Base-by-base conservation (phyloP, 2,888 invertebrate genomes). In the Gastrophysa polygoni region DNA sequence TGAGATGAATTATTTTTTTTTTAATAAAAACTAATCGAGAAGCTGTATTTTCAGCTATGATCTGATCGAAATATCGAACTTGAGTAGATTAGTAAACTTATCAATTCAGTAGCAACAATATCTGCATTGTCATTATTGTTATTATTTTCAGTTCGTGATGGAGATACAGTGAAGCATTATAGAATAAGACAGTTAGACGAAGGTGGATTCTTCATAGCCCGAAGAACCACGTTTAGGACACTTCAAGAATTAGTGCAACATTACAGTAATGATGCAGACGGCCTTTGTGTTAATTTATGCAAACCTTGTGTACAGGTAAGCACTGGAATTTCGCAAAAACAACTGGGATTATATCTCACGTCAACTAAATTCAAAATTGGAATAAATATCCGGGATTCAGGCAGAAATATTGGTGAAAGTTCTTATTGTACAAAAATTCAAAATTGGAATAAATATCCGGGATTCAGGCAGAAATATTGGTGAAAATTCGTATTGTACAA, bases 81-180 rank as follows among this genome's bases (percentile, higher is more conserved):
- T 7, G 24, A 24, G 7, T 24, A 3, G 24, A 44, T 17, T 11
- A 44, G 5, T 28, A n/a, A 21, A 14, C 6, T 16, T 14, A 6
- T 29, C 3, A 16, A 24, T 50, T 28, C 4, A 8, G n/a, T 4
- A 21, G 2, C 5, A 7, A 7, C 20, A 18, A 16, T 8, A 46
- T 46, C 8, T 16, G 14, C 49, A 59, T 63, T 54, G 48, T 43
- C 6, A 16, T 24, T 14, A 44, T 49, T 57, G 66, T 69, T 69
- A 66, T 64, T n/a, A n/a, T 75, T 84, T 86, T 59, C 84, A 96
- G 98, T 99, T 71, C 91, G 98, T 72, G 99, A 99, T 84, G 98
- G 97, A 68, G 98, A 98, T 83, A 97, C 98, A 52, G 98, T 99
- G 66, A 99, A 99, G 81, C 99, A 99, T 84, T 99, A 99, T 85